phyloP scores from a whole-genome alignment of 2,113 vertebrate species.

The Corapipo altera region DNA sequence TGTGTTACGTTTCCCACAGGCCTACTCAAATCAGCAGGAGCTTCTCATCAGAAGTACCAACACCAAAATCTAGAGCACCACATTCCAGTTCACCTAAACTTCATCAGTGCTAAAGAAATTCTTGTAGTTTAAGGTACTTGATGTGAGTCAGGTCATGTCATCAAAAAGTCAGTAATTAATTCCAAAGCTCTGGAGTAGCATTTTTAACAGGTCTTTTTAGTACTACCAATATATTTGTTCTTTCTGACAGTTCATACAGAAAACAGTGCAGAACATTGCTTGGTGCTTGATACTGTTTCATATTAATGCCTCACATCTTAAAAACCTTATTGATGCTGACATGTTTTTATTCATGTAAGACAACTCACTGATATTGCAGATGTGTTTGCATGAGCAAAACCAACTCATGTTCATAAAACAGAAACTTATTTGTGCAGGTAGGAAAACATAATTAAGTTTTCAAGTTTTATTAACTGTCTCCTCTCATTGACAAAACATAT shows the following conservation, averaged over 20 bases:
- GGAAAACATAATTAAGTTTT: conserved; percentile 13
- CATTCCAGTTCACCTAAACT: not conserved
- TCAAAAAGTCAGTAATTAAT: conserved; percentile 7
- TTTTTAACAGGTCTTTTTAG: not conserved
- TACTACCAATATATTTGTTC: not conserved
- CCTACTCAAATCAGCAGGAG: conserved; percentile 22
- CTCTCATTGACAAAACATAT: not conserved
- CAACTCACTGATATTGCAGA: not conserved
- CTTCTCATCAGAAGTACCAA: not conserved
- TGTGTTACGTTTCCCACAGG: not conserved
- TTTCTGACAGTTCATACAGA: not conserved
- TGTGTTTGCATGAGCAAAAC: not conserved
- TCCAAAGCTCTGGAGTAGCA: not conserved
- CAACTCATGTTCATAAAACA: not conserved
- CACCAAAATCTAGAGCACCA: not conserved
- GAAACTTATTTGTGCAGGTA: not conserved
- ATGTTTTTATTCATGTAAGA: not conserved
- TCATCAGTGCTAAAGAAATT: not conserved
- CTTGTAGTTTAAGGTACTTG: not conserved
- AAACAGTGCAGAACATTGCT: not conserved
- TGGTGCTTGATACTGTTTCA: not conserved
- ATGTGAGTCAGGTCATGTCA: not conserved
- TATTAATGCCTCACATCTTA: not conserved
- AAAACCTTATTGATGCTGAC: not conserved
- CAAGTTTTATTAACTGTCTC: not conserved